Evolutionary conservation across 2,113 vertebrate species (phyloP).

Genomic region (Ariopsis seemanni): DNA sequence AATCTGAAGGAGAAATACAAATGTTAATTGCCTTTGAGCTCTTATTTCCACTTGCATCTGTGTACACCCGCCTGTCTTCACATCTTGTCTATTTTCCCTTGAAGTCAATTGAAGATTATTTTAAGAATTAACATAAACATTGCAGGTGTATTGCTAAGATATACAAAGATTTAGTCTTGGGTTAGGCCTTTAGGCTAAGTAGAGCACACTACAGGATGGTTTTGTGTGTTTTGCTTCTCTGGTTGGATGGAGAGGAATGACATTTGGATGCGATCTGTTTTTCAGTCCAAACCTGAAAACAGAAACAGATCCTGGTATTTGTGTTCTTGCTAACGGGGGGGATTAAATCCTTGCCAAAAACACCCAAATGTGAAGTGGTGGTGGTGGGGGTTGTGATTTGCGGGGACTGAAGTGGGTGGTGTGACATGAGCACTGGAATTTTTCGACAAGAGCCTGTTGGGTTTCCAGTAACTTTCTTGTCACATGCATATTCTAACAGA

Average conservation of each 20-base stretch:
- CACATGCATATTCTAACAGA: not conserved
- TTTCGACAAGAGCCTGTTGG: not conserved
- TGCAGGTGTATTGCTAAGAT: not conserved
- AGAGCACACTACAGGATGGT: not conserved
- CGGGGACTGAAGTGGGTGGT: not conserved
- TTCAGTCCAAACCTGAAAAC: constrained; percentile 39
- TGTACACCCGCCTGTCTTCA: not conserved
- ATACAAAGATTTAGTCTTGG: not conserved
- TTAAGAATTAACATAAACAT: not conserved
- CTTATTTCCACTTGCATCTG: not conserved
- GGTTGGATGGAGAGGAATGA: constrained; percentile 22
- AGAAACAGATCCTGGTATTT: constrained; percentile 40
- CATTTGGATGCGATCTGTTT: constrained; percentile 44
- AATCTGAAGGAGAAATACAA: not conserved
- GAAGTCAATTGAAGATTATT: not conserved
- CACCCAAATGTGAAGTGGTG: not conserved
- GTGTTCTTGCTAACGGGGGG: not conserved
- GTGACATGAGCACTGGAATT: not conserved
- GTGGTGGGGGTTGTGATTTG: not conserved
- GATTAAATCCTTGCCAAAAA: not conserved
- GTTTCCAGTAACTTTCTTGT: not conserved
- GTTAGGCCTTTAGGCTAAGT: not conserved
- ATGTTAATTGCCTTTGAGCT: not conserved
- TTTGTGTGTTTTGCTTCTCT: not conserved
- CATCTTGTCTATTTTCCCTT: not conserved